phyloP scores from a whole-genome alignment of 2,888 invertebrate genomes.

The Drepana falcataria region DNA sequence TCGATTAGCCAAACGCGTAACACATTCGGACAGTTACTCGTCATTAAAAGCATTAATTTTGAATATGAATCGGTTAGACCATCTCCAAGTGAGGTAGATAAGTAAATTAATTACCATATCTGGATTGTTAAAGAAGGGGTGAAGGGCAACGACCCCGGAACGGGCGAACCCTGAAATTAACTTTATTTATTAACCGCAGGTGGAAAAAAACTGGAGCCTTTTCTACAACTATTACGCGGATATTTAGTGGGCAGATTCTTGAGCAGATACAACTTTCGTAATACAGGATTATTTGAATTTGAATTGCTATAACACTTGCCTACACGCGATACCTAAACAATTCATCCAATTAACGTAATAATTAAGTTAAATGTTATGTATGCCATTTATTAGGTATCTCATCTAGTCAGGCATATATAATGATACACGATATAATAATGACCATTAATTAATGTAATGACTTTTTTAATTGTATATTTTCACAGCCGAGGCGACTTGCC shows the following conservation, averaged over 20 bases:
- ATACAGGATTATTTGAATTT: too few relatives aligned
- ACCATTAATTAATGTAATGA: background rate
- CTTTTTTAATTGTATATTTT: background rate
- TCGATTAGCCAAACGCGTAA: too few relatives aligned
- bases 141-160: slow-evolving; percentile 31
- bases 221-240: slow-evolving; percentile 2
- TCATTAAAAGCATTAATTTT: background rate
- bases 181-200: slow-evolving; percentile 25
- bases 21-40: background rate
- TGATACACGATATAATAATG: background rate
- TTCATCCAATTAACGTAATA: background rate
- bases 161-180: slow-evolving; percentile 6
- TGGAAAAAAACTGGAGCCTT: slow-evolving; percentile 18
- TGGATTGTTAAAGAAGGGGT: slow-evolving; percentile 21
- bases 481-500: background rate
- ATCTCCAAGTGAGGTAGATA: slow-evolving; percentile 8
- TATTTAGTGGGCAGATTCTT: background rate
- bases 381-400: background rate
- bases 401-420: background rate
- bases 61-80: background rate
- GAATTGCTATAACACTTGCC: too few relatives aligned
- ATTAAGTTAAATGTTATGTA: background rate
- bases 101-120: slow-evolving; percentile 37
- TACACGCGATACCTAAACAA: background rate
- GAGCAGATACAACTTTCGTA: too few relatives aligned